Conservation (phyloP, 2,888 invertebrate genomes). For the Bellardia bayeri region DNA sequence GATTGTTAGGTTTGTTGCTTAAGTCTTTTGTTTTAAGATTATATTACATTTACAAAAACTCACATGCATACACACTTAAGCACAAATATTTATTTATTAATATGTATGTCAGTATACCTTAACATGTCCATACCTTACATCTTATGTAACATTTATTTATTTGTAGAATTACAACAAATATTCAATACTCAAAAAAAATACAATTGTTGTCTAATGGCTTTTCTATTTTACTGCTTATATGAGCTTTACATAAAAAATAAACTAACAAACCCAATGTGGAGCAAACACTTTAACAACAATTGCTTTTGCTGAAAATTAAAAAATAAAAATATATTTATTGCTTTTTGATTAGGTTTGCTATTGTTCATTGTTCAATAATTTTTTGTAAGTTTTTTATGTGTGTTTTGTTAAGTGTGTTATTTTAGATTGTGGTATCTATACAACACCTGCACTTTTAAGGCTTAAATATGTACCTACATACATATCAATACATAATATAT, state of each 20-base stretch:
- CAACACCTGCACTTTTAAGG: conserved; percentile 74
- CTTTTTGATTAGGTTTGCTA: conserved; percentile 64
- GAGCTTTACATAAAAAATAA: conserved; percentile 34
- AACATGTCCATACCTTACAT: conserved; percentile 22
- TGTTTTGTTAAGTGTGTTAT: conserved; percentile 22
- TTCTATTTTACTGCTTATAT: conserved; percentile 47
- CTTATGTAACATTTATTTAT: conserved; percentile 53
- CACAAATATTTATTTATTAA: conserved; percentile 1
- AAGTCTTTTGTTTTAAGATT: conserved; percentile 58
- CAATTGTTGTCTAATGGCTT: conserved; percentile 63
- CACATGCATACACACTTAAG: not conserved
- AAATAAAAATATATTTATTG: conserved; percentile 57
- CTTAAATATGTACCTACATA: conserved; percentile 45
- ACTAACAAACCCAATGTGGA: conserved; percentile 50
- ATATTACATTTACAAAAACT: conserved; percentile 33
- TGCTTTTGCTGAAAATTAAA: conserved; percentile 29
- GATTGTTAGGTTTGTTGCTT: conserved; percentile 46
- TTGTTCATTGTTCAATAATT: conserved; percentile 59
- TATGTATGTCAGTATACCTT: conserved; percentile 9
- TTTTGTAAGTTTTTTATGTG: conserved; percentile 8
- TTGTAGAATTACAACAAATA: conserved; percentile 34
- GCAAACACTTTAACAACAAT: conserved; percentile 49
- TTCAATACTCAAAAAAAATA: not conserved
- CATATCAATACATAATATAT: conserved; percentile 5
- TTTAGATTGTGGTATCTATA: conserved; percentile 56